Base-by-base conservation (phyloP, 2,888 invertebrate species). In the Eilema caniola region DNA sequence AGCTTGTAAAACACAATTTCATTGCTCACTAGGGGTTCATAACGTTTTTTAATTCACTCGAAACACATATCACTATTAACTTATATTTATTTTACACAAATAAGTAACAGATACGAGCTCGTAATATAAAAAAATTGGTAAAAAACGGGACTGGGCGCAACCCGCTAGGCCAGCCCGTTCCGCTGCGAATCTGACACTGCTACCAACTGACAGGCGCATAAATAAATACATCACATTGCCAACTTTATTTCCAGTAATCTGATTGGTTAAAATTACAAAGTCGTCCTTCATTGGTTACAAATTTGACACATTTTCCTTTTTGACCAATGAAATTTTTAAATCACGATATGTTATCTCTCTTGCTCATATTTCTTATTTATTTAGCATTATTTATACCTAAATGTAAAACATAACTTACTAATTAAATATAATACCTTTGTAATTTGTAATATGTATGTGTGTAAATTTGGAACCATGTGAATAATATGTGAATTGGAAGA, bases 81-180 rank as follows among this genome's bases (percentile, higher is more conserved):
- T 83, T 85, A 76, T 74, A 80, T 79, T 76, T 83, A 83, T 87
- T 86, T 86, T 86, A 89, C 85, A 89, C 85, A 89, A 89, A 87
- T 90, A 90, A 89, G 87, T 89, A 89, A 90, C 89, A 74, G 77
- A 86, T 86, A 77, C 81, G 93, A 92, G 90, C 91, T 93, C 90
- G 86, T 85, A 76, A 77, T 73, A 53, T 76, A 82, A 84, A 78
- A 83, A 87, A 86, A 85, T n/a, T 82, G 79, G 72, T 83, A 84
- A 86, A 85, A 88, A 88, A 85, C 86, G 83, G 83, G 87, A 86
- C 84, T 76, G 71, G 81, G 80, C 81, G 77, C 85, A 84, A 85
- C 88, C 90, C 90, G 90, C 89, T 90, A 90, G 72, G 73, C 81
- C 81, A 81, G 81, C 84, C 85, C 82, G 83, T 85, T 81, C 83